Percentiles rank a stretch among this genome's conserved stretches.
Conservation (phyloP, 1,140 invertebrate species). For the Drosophila sucinea region DNA sequence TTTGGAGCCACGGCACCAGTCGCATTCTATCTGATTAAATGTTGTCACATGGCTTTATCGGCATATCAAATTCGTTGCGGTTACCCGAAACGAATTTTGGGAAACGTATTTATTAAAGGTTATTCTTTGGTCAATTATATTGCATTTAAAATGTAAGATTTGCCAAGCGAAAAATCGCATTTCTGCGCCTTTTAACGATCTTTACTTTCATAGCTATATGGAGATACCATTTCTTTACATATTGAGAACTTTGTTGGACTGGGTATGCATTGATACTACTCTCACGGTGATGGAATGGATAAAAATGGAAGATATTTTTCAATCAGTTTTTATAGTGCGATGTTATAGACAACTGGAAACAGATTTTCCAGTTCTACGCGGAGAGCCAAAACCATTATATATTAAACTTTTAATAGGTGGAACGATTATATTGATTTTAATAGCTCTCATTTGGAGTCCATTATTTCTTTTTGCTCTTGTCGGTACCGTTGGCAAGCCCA, state of each 20-base stretch:
- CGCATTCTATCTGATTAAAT: slow-evolving; percentile 98
- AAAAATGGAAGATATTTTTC: slow-evolving; percentile 99
- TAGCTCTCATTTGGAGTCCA: slow-evolving; percentile 98
- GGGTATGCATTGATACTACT: slow-evolving; percentile 99
- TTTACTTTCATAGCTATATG: slow-evolving; percentile 90
- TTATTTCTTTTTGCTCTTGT: slow-evolving; percentile 97
- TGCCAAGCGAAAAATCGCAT: neutral
- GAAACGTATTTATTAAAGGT: slow-evolving; percentile 97
- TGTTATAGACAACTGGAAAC: slow-evolving; percentile 94
- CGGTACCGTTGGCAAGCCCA: slow-evolving; percentile 94
- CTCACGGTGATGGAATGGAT: slow-evolving; percentile 99
- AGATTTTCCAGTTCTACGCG: slow-evolving; percentile 95
- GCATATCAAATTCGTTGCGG: slow-evolving; percentile 97
- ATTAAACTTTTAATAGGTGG: slow-evolving; percentile 97
- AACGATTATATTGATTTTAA: slow-evolving; percentile 91
- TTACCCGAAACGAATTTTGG: slow-evolving; percentile 96
- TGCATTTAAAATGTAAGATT: slow-evolving; percentile 93
- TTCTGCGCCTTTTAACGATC: neutral
- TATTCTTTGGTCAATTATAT: slow-evolving; percentile 95
- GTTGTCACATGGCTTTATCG: slow-evolving; percentile 95
- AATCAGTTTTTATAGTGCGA: slow-evolving; percentile 96
- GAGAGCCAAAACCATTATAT: slow-evolving; percentile 89
- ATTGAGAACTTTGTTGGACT: slow-evolving; percentile 97
- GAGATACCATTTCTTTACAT: slow-evolving; percentile 98
- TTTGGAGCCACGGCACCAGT: slow-evolving; percentile 94